Percentiles rank a stretch among this genome's conserved stretches.
Evolutionary conservation across 2,888 invertebrate species (phyloP).

Genomic region (Philonicus albiceps): DNA sequence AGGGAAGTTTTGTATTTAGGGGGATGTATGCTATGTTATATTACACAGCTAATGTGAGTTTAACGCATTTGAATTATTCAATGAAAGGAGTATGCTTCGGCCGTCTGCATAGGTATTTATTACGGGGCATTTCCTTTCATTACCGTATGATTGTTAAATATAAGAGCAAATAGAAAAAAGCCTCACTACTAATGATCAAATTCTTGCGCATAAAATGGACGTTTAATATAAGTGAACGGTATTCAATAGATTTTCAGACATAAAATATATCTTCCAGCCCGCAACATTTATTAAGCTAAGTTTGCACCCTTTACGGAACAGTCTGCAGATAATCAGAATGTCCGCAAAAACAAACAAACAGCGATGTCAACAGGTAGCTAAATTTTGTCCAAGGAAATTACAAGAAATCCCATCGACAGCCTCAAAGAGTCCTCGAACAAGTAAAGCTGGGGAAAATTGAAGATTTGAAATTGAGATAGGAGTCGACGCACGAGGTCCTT

Average conservation of each 20-base stretch:
- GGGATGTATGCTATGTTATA: neutral
- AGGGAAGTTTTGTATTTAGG: neutral
- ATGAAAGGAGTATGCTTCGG: neutral
- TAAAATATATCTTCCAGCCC: neutral
- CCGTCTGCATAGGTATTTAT: neutral
- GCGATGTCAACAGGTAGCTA: neutral
- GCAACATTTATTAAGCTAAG: neutral
- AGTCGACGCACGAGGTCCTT: neutral
- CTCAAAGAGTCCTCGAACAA: neutral
- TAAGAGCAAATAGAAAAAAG: neutral
- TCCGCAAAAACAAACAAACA: neutral
- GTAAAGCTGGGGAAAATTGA: neutral
- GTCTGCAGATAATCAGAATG: neutral
- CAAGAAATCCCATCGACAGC: neutral
- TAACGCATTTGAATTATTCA: neutral
- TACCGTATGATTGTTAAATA: too few relatives aligned
- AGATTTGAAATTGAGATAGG: conserved; percentile 7
- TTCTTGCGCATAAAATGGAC: neutral
- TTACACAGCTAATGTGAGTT: neutral
- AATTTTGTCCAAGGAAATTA: neutral
- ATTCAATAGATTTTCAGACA: too few relatives aligned
- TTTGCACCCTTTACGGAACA: neutral
- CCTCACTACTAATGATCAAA: neutral
- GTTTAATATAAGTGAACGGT: too few relatives aligned
- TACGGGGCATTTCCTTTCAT: too few relatives aligned